A percentile compares a stretch with the other conserved stretches of the same genome.
These are phyloP conservation scores for Fragum fragum DNA, from an alignment of 2,888 invertebrate genomes.

Conservation along the genomic window DNA sequence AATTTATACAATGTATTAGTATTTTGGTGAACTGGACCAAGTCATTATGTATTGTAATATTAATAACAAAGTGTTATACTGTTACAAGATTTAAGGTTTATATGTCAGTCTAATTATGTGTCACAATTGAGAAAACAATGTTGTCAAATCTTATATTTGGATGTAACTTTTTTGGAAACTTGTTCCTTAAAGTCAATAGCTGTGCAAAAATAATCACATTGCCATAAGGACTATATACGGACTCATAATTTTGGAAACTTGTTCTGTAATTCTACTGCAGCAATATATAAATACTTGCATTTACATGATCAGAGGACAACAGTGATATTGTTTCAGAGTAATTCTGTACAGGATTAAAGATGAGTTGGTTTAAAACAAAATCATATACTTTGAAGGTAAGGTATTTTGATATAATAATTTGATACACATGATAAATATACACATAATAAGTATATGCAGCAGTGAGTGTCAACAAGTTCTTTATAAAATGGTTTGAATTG, in stretches of 20 bases:
- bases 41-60: not conserved
- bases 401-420: too few relatives aligned
- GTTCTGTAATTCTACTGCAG: too few relatives aligned
- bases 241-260: too few relatives aligned
- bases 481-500: too few relatives aligned
- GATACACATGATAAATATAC: too few relatives aligned
- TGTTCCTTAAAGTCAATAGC: too few relatives aligned
- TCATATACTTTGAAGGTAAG: constrained; percentile 59
- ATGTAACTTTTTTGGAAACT: not conserved
- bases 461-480: too few relatives aligned
- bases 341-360: constrained; percentile 22
- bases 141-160: constrained; percentile 6
- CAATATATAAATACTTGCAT: too few relatives aligned
- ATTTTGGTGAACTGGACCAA: not conserved
- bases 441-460: too few relatives aligned
- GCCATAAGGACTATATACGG: too few relatives aligned
- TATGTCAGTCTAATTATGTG: not conserved
- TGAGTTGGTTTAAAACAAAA: constrained; percentile 59
- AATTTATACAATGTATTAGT: not conserved
- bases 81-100: not conserved
- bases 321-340: not conserved
- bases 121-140: not conserved
- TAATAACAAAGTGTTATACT: not conserved
- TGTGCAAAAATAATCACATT: too few relatives aligned
- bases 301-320: too few relatives aligned